These are phyloP conservation scores for Nasonia vitripennis DNA, from an alignment of 1,140 invertebrate species.

Conservation along the genomic window DNA sequence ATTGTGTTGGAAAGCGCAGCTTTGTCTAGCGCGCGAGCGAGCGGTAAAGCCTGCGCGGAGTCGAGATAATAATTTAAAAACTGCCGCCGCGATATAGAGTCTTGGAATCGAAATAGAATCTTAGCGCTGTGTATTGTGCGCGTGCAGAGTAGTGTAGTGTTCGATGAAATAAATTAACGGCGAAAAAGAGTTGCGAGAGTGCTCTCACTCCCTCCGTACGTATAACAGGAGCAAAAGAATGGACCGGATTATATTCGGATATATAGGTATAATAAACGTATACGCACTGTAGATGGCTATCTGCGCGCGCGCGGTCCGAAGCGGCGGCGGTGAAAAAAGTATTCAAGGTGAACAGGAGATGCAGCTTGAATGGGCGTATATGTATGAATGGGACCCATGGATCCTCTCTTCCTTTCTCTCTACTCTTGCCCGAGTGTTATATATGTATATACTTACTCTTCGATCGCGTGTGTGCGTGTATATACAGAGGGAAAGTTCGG, in stretches of 20 bases:
- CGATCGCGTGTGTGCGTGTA: neutral
- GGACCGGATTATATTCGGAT: slow-evolving; percentile 30
- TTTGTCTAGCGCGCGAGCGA: too few relatives aligned
- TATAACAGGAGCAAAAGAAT: neutral
- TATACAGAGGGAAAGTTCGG: too few relatives aligned
- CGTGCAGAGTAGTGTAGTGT: neutral
- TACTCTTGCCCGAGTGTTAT: neutral
- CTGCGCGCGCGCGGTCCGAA: neutral
- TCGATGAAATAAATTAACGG: neutral
- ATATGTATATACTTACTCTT: neutral
- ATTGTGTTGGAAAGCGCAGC: too few relatives aligned
- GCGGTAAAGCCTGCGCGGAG: neutral
- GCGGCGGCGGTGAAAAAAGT: slow-evolving; percentile 55
- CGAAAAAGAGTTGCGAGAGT: slow-evolving; percentile 6
- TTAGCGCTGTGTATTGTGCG: too few relatives aligned
- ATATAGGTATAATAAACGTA: slow-evolving; percentile 30
- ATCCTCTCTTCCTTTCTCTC: slow-evolving; percentile 30
- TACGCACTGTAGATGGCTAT: slow-evolving; percentile 47
- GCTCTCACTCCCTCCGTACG: too few relatives aligned
- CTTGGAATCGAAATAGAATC: too few relatives aligned
- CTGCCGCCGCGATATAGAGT: too few relatives aligned
- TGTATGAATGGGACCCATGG: slow-evolving; percentile 66
- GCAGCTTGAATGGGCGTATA: slow-evolving; percentile 68
- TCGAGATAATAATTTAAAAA: too few relatives aligned
- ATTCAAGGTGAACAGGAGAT: slow-evolving; percentile 69